Conservation (phyloP, 2,113 vertebrate species). For the Cyanoderma ruficeps region DNA sequence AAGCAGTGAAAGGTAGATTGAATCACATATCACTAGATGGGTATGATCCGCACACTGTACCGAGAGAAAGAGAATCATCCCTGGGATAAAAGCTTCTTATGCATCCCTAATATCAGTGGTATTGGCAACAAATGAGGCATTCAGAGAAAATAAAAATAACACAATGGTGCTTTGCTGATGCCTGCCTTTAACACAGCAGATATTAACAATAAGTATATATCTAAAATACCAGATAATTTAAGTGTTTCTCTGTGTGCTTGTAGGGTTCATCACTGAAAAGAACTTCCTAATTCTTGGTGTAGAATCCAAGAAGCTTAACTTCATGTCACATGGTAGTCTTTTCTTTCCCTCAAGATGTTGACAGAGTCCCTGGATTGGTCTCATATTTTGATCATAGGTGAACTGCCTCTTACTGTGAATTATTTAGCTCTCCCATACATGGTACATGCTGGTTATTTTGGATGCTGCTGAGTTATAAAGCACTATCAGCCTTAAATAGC, state of each 20-base stretch:
- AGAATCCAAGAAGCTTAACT: neutral
- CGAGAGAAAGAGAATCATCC: neutral
- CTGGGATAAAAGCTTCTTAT: neutral
- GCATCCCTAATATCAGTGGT: neutral
- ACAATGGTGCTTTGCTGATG: slow-evolving; percentile 14
- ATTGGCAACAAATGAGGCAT: neutral
- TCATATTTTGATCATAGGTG: neutral
- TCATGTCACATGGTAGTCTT: neutral
- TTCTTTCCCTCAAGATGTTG: neutral
- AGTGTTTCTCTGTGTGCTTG: neutral
- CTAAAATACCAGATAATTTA: neutral
- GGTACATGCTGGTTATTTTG: neutral
- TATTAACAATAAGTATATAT: neutral
- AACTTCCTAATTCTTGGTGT: neutral
- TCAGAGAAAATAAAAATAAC: neutral
- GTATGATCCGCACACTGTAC: neutral
- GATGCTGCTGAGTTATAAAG: neutral
- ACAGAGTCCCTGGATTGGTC: neutral
- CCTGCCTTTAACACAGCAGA: neutral
- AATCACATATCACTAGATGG: neutral
- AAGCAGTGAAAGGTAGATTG: neutral
- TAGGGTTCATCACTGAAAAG: neutral
- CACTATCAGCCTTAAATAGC: slow-evolving; percentile 9
- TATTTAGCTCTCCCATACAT: neutral
- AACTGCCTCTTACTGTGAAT: neutral